Conservation (phyloP, 2,888 invertebrate species). For the Bellardia pandia region DNA sequence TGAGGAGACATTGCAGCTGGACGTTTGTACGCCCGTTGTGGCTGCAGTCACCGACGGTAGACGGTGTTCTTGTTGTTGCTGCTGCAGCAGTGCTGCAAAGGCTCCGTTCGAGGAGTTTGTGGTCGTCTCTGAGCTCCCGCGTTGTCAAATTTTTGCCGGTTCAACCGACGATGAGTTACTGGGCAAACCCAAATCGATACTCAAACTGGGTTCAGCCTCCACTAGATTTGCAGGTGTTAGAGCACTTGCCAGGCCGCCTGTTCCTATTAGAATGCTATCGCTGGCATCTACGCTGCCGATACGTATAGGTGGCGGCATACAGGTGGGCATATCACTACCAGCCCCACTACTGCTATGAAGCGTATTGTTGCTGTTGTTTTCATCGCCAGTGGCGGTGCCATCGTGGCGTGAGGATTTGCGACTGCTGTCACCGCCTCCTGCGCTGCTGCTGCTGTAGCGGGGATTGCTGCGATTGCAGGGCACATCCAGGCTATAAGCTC, state of each 20-base stretch:
- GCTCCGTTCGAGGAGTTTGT: slow-evolving; percentile 81
- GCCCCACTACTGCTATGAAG: slow-evolving; percentile 82
- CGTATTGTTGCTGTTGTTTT: slow-evolving; percentile 83
- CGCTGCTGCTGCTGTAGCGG: slow-evolving; percentile 81
- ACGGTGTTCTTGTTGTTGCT: slow-evolving; percentile 73
- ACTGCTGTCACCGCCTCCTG: slow-evolving; percentile 82
- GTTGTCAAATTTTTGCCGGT: slow-evolving; percentile 84
- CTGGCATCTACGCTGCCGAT: slow-evolving; percentile 79
- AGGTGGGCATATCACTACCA: slow-evolving; percentile 76
- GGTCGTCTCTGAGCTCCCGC: slow-evolving; percentile 82
- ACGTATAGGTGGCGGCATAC: slow-evolving; percentile 79
- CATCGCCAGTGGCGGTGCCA: slow-evolving; percentile 77
- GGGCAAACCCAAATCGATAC: slow-evolving; percentile 80
- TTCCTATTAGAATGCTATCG: slow-evolving; percentile 76
- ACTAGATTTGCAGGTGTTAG: slow-evolving; percentile 76
- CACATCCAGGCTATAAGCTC: slow-evolving; percentile 84
- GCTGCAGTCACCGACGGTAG: slow-evolving; percentile 72
- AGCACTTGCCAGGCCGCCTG: slow-evolving; percentile 75
- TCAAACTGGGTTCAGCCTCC: slow-evolving; percentile 77
- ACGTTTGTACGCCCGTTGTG: slow-evolving; percentile 76
- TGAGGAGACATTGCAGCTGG: slow-evolving; percentile 83
- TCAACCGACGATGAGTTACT: slow-evolving; percentile 80
- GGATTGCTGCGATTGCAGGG: slow-evolving; percentile 81
- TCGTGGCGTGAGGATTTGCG: slow-evolving; percentile 82
- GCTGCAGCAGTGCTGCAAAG: slow-evolving; percentile 76